These are phyloP conservation scores for Rotaria socialis DNA, from an alignment of 2,888 invertebrate genomes.

Conservation along the genomic window DNA sequence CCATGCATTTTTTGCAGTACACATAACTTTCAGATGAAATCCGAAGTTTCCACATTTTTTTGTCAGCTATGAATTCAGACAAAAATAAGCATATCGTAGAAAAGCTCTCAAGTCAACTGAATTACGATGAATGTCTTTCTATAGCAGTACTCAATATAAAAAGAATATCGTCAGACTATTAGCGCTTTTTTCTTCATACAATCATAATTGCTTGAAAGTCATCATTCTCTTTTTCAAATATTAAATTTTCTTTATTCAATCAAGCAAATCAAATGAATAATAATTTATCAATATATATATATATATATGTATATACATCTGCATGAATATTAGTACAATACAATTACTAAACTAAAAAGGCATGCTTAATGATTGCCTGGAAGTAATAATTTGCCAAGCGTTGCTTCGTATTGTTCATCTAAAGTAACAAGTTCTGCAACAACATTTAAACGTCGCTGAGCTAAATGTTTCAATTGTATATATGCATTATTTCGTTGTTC, in stretches of 20 bases:
- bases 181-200: no score
- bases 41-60: no score
- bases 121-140: no score
- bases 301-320: neutral
- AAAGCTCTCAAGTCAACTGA: no score
- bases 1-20: no score
- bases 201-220: no score
- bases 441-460: neutral
- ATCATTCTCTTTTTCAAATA: neutral
- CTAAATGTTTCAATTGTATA: neutral
- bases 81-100: no score
- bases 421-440: neutral
- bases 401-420: constrained; percentile 22
- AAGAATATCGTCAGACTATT: no score
- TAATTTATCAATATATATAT: no score
- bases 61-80: no score
- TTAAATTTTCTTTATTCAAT: neutral
- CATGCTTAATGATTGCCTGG: constrained; percentile 26
- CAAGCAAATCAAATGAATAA: neutral
- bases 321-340: neutral
- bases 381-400: constrained; percentile 18
- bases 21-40: no score
- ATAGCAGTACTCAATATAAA: no score
- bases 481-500: neutral
- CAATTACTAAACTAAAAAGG: neutral